Percentiles rank a stretch among this genome's conserved stretches.
Evolutionary conservation across 2,888 invertebrate genomes (phyloP).

Genomic region (Iselma pallidipennis): DNA sequence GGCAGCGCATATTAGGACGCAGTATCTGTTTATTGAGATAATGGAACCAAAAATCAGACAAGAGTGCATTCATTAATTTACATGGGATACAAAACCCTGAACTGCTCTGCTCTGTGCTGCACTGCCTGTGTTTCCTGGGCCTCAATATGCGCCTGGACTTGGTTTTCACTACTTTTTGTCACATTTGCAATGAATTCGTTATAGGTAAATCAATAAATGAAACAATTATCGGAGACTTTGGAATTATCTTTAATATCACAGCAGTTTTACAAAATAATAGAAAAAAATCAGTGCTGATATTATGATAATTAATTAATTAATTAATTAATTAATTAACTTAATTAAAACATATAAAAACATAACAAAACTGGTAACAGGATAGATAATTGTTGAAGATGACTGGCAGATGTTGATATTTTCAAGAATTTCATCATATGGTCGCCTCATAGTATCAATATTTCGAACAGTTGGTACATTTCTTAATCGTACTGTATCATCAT

Average conservation of each 20-base stretch:
- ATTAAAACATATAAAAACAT: not conserved
- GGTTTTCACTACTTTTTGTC: too few species aligned
- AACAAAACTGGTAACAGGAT: not conserved
- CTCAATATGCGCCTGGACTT: too few species aligned
- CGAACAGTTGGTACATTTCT: slow-evolving; percentile 44
- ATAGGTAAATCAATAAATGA: not conserved
- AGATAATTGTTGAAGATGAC: slow-evolving; percentile 8
- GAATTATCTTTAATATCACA: not conserved
- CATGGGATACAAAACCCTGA: too few species aligned
- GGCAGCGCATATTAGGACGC: too few species aligned
- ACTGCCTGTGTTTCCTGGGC: too few species aligned
- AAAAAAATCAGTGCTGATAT: not conserved
- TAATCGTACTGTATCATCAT: slow-evolving; percentile 58
- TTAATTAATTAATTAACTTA: not conserved
- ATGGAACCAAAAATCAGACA: too few species aligned
- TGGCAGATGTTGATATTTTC: slow-evolving; percentile 32
- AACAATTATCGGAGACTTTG: not conserved
- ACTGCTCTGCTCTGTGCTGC: too few species aligned
- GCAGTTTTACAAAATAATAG: not conserved
- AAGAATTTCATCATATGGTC: slow-evolving; percentile 40
- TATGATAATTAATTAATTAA: not conserved
- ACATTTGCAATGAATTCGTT: too few species aligned
- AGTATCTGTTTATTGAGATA: too few species aligned
- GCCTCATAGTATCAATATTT: slow-evolving; percentile 44
- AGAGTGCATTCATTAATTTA: too few species aligned